Evolutionary conservation across 2,888 invertebrate species (phyloP).

Genomic region (Parasteatoda lunata): DNA sequence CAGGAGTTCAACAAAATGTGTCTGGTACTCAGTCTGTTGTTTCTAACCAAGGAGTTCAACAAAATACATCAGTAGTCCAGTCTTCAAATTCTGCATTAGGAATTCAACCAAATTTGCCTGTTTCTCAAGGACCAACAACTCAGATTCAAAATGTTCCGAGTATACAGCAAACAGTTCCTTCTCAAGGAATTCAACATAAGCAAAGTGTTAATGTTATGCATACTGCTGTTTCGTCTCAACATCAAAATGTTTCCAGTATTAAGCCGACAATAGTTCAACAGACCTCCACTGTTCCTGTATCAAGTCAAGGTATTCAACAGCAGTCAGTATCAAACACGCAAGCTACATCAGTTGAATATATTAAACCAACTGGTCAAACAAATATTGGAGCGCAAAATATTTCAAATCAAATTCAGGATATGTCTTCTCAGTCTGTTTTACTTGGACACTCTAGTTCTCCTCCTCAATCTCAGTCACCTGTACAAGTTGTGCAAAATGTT

Average conservation of each 20-base stretch:
- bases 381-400: slow-evolving; percentile 10
- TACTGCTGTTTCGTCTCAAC: neutral
- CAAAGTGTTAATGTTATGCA: neutral
- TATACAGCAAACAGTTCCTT: neutral
- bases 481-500: slow-evolving; percentile 6
- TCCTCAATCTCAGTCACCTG: slow-evolving; percentile 34
- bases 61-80: slow-evolving; percentile 7
- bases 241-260: neutral
- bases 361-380: slow-evolving; percentile 18
- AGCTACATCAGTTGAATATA: slow-evolving; percentile 19
- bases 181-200: neutral
- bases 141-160: neutral
- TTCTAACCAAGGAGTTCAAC: neutral
- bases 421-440: slow-evolving; percentile 15
- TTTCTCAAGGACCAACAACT: neutral
- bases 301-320: slow-evolving; percentile 6
- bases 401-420: slow-evolving; percentile 11
- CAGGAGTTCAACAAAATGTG: slow-evolving; percentile 9
- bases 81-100: neutral
- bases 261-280: neutral
- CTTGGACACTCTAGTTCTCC: slow-evolving; percentile 13
- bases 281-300: neutral
- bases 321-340: neutral
- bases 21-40: neutral
- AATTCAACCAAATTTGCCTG: neutral